Evolutionary conservation across 1,140 invertebrate species (phyloP), one percentile per base, ranked within the genome.

Genomic region (Watersipora subatra): DNA sequence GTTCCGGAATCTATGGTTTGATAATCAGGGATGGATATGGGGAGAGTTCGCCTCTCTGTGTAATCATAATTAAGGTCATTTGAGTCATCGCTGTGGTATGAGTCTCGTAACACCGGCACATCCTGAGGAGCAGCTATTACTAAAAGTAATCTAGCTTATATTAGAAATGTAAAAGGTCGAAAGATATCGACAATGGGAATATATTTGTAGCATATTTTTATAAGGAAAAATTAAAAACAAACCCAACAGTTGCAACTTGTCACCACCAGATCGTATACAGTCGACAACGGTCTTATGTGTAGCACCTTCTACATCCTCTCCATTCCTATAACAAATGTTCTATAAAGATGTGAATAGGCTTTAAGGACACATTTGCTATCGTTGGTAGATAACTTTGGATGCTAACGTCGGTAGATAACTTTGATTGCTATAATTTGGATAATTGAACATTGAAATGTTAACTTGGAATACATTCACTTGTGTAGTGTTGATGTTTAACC

Each of bases 281-380:
- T 99, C 96, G 15, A 99, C 97, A 29, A 99, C 97, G 83, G 98
- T 94, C 76, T 96, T 93, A 81, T 99, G 97, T 28, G 95, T 98
- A 0, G 95, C 88, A 57, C 96, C 97, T 84, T 99, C 97, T 0
- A 99, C 97, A 82, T 93, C 97, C 12, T 92, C 88, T 68, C 89
- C 89, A 85, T 99, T 99, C 66, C 93, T 97, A 82, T 64, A 86
- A 85, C 63, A 74, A n/a, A n/a, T 77, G 75, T 76, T 29, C 57
- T 57, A 1, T 30, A 66, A 2, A 59, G 12, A 34, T 3, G 28
- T 66, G n/a, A n/a, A n/a, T n/a, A n/a, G n/a, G n/a, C n/a, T n/a
- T n/a, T n/a, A n/a, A n/a, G n/a, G n/a, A n/a, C n/a, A n/a, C n/a
- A n/a, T n/a, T n/a, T n/a, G n/a, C n/a, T n/a, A n/a, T n/a, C n/a